Evolutionary conservation across 1,140 invertebrate genomes (phyloP).

Genomic region (Polypedilum pembai): DNA sequence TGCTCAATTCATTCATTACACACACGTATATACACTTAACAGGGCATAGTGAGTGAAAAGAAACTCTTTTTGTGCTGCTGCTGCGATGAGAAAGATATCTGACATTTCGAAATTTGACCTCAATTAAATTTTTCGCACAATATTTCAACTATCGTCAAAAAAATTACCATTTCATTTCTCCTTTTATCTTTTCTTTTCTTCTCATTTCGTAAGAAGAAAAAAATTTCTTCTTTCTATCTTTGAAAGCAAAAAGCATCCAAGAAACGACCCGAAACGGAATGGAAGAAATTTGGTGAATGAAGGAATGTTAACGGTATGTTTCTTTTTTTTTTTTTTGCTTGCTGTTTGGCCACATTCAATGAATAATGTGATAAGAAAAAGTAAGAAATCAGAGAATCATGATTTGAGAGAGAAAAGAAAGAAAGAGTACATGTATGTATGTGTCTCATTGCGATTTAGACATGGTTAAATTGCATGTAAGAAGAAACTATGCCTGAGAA

Average conservation of each 20-base stretch:
- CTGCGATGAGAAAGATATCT: neutral
- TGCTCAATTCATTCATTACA: neutral
- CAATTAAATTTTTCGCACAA: slow-evolving; percentile 24
- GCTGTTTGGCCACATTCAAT: neutral
- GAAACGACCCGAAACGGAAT: slow-evolving; percentile 22
- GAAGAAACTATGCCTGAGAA: too few species aligned
- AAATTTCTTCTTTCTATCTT: neutral
- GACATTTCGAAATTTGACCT: slow-evolving; percentile 23
- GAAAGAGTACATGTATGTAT: too few species aligned
- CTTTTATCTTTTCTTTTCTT: slow-evolving; percentile 7
- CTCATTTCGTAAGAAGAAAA: neutral
- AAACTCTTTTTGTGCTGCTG: neutral
- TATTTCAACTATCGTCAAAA: slow-evolving; percentile 17
- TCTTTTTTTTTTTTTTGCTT: neutral
- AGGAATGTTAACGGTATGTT: slow-evolving; percentile 25
- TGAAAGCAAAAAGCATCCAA: neutral
- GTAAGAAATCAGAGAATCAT: too few species aligned
- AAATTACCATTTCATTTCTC: slow-evolving; percentile 15
- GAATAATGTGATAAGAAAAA: neutral
- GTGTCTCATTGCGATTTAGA: too few species aligned
- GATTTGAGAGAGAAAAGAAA: too few species aligned
- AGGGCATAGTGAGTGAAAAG: neutral
- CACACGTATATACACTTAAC: too few species aligned
- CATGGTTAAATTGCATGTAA: too few species aligned
- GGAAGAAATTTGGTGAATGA: slow-evolving; percentile 16